Evolutionary conservation across 2,888 invertebrate genomes (phyloP).

Genomic region (Pandemis heparana): DNA sequence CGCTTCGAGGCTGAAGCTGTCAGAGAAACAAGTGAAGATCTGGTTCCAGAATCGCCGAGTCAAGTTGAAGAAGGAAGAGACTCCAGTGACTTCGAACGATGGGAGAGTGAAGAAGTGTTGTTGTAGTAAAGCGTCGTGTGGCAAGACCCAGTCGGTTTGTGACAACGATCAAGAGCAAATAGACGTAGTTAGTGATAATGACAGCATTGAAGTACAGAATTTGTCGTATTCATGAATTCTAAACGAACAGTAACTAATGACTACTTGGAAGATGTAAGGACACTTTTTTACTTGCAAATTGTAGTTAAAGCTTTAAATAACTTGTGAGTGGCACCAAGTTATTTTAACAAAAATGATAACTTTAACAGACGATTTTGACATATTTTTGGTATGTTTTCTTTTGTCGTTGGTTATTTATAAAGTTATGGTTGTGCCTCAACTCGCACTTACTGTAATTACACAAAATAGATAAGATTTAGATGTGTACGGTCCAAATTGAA

Average conservation of each 20-base stretch:
- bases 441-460: no score
- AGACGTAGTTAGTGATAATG: conserved; percentile 79
- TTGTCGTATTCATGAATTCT: conserved; percentile 65
- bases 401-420: no score
- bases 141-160: conserved; percentile 65
- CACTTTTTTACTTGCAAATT: neutral
- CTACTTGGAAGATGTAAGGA: neutral
- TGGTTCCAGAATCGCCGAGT: conserved; percentile 98
- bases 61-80: conserved; percentile 96
- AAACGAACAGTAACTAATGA: neutral
- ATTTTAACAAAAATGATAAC: no score
- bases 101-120: conserved; percentile 73
- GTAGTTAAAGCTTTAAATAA: no score
- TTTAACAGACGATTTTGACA: no score
- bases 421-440: no score
- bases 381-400: no score
- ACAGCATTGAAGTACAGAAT: conserved; percentile 70
- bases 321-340: no score
- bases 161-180: conserved; percentile 77
- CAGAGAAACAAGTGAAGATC: conserved; percentile 98
- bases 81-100: conserved; percentile 75
- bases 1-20: conserved; percentile 93
- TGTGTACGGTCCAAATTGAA: conserved; percentile 12
- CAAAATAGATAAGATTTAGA: no score
- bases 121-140: conserved; percentile 69